These are phyloP conservation scores for Euwallacea fornicatus DNA, from an alignment of 1,140 invertebrate species.

Conservation along the genomic window DNA sequence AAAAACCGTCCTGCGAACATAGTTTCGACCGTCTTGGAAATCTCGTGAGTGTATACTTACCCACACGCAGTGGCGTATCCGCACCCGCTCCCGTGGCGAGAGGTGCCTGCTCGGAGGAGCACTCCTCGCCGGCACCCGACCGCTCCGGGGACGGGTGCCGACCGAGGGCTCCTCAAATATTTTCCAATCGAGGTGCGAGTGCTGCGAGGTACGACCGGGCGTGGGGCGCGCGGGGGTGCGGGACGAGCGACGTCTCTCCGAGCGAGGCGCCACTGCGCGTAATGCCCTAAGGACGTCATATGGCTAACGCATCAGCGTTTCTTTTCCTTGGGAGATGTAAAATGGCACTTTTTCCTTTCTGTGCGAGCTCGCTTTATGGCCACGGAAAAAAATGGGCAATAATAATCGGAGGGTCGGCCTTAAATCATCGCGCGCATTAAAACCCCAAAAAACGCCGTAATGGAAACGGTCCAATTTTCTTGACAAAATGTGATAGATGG, in stretches of 20 bases:
- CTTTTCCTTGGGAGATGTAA: not conserved
- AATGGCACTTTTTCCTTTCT: not conserved
- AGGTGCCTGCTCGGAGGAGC: no score
- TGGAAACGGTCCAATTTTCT: constrained; percentile 29
- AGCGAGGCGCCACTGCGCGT: not conserved
- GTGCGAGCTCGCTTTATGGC: not conserved
- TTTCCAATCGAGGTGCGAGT: no score
- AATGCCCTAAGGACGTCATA: not conserved
- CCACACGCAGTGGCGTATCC: no score
- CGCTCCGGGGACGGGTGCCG: no score
- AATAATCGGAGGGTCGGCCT: constrained; percentile 13
- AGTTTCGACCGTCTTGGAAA: constrained; percentile 9
- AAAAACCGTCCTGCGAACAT: constrained; percentile 9
- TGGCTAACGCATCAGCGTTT: not conserved
- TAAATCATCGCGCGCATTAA: constrained; percentile 26
- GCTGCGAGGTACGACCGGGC: no score
- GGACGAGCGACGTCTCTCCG: no score
- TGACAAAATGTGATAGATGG: constrained; percentile 36
- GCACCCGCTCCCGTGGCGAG: no score
- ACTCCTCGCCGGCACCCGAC: no score
- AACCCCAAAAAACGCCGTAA: constrained; percentile 17
- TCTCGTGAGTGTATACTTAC: not conserved
- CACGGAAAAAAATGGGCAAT: not conserved
- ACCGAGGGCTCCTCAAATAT: no score
- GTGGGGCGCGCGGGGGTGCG: no score